Conservation (phyloP, 2,888 invertebrate genomes). For the Cistogaster globosa region DNA sequence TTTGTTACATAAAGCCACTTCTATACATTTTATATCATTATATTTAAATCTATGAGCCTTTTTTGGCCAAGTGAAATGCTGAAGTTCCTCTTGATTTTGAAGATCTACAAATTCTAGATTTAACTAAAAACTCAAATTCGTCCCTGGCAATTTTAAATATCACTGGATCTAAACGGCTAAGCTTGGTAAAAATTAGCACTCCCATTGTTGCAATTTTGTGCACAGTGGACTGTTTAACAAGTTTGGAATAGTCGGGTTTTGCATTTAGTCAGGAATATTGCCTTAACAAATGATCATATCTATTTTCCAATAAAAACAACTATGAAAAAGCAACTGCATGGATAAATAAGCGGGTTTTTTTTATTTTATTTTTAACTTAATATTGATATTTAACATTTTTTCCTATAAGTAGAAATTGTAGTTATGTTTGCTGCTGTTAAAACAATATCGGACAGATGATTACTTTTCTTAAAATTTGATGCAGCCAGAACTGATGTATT, state of each 20-base stretch:
- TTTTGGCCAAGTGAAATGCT: slow-evolving; percentile 1
- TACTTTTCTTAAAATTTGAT: slow-evolving; percentile 1
- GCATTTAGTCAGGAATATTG: not conserved
- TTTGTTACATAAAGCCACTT: too few relatives aligned
- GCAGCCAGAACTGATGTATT: too few relatives aligned
- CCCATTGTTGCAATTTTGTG: not conserved
- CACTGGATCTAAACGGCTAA: not conserved
- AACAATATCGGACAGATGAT: not conserved
- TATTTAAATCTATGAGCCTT: too few relatives aligned
- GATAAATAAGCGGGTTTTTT: not conserved
- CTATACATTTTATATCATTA: too few relatives aligned
- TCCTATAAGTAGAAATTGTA: not conserved
- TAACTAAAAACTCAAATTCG: slow-evolving; percentile 12
- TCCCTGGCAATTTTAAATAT: not conserved
- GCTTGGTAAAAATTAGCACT: not conserved
- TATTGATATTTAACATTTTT: not conserved
- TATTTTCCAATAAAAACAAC: slow-evolving; percentile 12
- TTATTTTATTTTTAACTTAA: not conserved
- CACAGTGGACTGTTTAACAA: too few relatives aligned
- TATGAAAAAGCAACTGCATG: not conserved
- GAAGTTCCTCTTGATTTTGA: not conserved
- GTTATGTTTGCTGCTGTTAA: slow-evolving; percentile 7
- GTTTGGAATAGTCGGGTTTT: not conserved
- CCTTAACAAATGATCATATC: not conserved
- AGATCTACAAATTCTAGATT: slow-evolving; percentile 9